phyloP scores from a whole-genome alignment of 2,113 vertebrate species.

The Galeopterus variegatus region DNA sequence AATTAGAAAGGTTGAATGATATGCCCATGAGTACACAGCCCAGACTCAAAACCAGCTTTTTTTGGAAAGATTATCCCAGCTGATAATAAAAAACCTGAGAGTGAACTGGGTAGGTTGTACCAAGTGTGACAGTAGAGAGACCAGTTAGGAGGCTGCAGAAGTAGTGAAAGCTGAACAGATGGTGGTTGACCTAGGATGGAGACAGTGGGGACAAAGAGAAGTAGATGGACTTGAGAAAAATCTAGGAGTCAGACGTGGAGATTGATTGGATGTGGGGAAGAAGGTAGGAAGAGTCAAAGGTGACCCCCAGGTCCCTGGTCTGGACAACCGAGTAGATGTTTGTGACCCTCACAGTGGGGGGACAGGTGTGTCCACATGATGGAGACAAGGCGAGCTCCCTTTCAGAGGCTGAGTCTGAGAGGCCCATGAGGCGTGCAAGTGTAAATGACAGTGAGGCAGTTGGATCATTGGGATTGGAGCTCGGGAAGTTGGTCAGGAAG shows the following conservation, averaged over 20 bases:
- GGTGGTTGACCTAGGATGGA: too few relatives aligned
- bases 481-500: neutral
- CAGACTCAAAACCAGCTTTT: neutral
- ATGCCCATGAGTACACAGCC: neutral
- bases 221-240: neutral
- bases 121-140: accelerated
- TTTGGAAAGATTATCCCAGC: neutral
- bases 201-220: neutral
- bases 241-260: neutral
- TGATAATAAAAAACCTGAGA: neutral
- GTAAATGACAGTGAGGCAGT: too few relatives aligned
- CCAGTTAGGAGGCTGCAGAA: neutral
- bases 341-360: accelerated
- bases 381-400: neutral
- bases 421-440: too few relatives aligned
- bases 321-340: neutral
- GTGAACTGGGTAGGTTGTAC: neutral
- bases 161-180: neutral
- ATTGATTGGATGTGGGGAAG: neutral
- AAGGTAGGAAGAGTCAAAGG: neutral
- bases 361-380: neutral
- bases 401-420: neutral
- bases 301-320: neutral
- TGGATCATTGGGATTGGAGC: neutral
- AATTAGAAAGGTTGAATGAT: neutral